These are phyloP conservation scores for Sipha flava DNA, from an alignment of 1,140 invertebrate species.

Conservation along the genomic window DNA sequence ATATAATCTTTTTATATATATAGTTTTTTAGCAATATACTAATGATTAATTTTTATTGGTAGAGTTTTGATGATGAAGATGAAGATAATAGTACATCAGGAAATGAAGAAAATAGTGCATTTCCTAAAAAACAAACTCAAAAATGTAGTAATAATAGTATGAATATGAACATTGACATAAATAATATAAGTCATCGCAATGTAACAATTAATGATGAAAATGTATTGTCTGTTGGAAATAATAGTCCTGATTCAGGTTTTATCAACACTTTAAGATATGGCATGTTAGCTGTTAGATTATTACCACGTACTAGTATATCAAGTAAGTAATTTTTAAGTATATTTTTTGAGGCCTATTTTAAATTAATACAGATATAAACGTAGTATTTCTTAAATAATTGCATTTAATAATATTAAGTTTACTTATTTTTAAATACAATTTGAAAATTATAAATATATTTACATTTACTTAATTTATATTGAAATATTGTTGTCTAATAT, in stretches of 20 bases:
- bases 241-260: slow-evolving; percentile 61
- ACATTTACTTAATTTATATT: no score
- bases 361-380: no score
- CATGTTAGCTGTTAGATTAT: slow-evolving; percentile 63
- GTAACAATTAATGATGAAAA: neutral
- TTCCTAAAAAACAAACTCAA: neutral
- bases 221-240: neutral
- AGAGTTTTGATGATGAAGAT: neutral
- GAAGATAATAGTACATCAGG: neutral
- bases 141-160: neutral
- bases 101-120: neutral
- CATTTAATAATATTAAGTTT: no score
- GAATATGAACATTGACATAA: neutral
- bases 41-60: neutral
- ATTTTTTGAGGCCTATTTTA: no score
- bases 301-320: slow-evolving; percentile 69
- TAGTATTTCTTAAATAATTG: no score
- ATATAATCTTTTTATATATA: neutral
- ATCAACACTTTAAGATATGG: slow-evolving; percentile 74
- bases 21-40: neutral
- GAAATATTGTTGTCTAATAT: no score
- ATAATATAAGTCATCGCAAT: neutral
- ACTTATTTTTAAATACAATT: no score
- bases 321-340: slow-evolving; percentile 49
- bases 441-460: no score